Evolutionary conservation across 2,113 vertebrate genomes (phyloP), one percentile per base, ranked within the genome.

Genomic region (Pedionomus torquatus): DNA sequence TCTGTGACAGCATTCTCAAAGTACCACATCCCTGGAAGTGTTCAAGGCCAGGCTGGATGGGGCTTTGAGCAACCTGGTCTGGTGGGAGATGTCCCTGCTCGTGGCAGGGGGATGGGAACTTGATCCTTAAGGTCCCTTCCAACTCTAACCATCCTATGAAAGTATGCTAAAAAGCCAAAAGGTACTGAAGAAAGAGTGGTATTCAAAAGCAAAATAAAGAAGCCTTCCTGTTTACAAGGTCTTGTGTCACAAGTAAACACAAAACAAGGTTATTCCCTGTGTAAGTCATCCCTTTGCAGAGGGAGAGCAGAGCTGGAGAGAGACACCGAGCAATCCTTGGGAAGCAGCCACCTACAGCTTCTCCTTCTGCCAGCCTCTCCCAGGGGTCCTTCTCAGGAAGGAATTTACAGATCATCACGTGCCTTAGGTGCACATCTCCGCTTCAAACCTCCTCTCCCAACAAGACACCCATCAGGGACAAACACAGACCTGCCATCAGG

Each of bases 401-500:
- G 44, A 85, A 76, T 23, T 37, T 33, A 17, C 20, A 37, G 81
- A 70, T 35, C 31, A 19, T 6, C 23, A 15, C 0, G 7, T 46
- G 21, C 43, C 30, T 52, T 24, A 23, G 18, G 20, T 41, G 63
- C 63, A 43, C 68, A 89, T 28, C 49, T 87, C 49, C 68, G 60
- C 19, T 23, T 43, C 43, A n/a, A 60, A 39, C 30, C 24, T 57
- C 9, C 15, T 70, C 19, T 31, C 33, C 44, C 46, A 25, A 25
- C 23, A 49, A 1, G 12, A 51, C n/a, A 26, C 0, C 1, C 72
- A n/a, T 3, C 16, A 24, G 41, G 44, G n/a, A 65, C 28, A 74
- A 46, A 49, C 37, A 17, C 13, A 75, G 83, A 49, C 28, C 37
- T 20, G 7, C 0, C 1, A 16, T 4, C 58, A n/a, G n/a, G 44